phyloP scores from a whole-genome alignment of 2,797 vertebrate genomes.

The Crax fasciolata region DNA sequence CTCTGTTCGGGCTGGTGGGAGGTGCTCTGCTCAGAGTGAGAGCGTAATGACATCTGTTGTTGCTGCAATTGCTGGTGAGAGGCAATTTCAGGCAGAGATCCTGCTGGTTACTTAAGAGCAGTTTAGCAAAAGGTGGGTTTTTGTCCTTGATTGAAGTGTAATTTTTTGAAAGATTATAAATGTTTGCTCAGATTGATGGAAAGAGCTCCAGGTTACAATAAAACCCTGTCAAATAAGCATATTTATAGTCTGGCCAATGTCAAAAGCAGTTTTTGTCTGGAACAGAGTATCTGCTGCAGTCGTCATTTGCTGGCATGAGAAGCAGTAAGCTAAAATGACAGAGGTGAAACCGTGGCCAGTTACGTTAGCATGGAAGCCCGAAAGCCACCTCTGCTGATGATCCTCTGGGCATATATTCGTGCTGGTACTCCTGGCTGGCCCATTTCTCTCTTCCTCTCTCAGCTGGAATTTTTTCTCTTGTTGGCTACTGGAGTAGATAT shows the following conservation, averaged over 20 bases:
- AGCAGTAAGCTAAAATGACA: background rate
- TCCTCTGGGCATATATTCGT: accelerated
- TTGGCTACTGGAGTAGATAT: background rate
- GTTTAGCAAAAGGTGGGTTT: background rate
- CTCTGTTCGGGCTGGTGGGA: background rate
- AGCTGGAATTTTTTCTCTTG: background rate
- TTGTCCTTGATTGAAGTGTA: background rate
- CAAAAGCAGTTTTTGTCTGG: background rate
- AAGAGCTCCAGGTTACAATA: background rate
- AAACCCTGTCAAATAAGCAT: background rate
- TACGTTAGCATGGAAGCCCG: background rate
- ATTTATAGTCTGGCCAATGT: background rate
- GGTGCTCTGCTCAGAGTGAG: background rate
- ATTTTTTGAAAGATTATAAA: background rate
- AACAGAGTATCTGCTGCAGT: background rate
- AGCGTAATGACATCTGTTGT: background rate
- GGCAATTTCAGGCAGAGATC: background rate
- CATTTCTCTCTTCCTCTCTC: background rate
- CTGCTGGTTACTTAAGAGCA: background rate
- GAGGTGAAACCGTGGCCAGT: background rate
- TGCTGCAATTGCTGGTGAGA: background rate
- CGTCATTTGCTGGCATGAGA: background rate
- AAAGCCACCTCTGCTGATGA: background rate
- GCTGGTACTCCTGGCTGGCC: background rate
- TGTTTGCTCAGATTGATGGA: background rate